Conservation (phyloP, 1,140 invertebrate genomes). For the Megathymus violae region DNA sequence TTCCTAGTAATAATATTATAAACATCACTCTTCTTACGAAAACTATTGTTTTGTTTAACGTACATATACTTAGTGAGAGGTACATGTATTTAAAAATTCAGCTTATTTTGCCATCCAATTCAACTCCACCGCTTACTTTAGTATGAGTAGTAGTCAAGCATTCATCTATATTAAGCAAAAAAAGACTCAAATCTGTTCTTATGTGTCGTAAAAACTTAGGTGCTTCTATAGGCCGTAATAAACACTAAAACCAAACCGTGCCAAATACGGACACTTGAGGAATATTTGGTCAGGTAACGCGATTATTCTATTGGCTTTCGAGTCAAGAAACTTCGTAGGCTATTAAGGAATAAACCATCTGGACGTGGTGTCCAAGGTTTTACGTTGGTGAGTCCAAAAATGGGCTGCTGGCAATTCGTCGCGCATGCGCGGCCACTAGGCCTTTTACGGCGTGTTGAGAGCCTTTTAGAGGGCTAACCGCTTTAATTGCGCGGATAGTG, state of each 20-base stretch:
- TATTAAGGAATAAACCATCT: constrained; percentile 50
- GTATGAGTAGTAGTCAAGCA: too few species aligned
- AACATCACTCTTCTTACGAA: too few species aligned
- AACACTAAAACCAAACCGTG: constrained; percentile 4
- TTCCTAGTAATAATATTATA: too few species aligned
- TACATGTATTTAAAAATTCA: too few species aligned
- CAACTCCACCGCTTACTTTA: too few species aligned
- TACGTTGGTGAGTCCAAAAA: constrained; percentile 61
- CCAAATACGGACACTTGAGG: constrained; percentile 38
- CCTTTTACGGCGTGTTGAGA: constrained; percentile 70
- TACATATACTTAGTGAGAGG: too few species aligned
- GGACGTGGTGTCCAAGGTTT: constrained; percentile 55
- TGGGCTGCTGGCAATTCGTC: constrained; percentile 52
- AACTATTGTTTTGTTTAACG: too few species aligned
- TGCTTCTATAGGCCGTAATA: too few species aligned
- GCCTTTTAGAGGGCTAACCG: constrained; percentile 66
- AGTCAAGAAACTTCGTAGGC: constrained; percentile 40
- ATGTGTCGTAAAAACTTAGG: not conserved
- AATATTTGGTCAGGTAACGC: constrained; percentile 32
- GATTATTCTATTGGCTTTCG: constrained; percentile 48
- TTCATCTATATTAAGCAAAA: too few species aligned
- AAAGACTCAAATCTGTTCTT: too few species aligned
- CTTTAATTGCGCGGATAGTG: constrained; percentile 40
- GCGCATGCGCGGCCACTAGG: constrained; percentile 52
- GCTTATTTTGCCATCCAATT: too few species aligned